These are phyloP conservation scores for Quiscalus mexicanus DNA, from an alignment of 2,113 vertebrate genomes.

Conservation along the genomic window DNA sequence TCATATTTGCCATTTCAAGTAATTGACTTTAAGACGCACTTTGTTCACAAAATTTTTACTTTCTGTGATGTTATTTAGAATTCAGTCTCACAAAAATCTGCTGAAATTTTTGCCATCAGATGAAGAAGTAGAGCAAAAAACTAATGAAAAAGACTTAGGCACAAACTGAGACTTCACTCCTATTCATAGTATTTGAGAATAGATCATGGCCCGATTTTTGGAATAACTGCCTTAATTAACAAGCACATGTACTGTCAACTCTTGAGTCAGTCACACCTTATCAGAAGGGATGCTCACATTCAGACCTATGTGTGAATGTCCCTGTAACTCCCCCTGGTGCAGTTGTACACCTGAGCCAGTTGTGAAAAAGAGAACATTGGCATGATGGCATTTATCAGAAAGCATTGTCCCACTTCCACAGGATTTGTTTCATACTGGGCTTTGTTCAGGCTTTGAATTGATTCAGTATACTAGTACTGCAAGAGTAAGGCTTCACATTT, in stretches of 20 bases:
- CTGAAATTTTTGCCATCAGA: neutral
- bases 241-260: neutral
- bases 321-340: fast-evolving
- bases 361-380: neutral
- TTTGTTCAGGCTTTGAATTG: neutral
- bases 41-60: neutral
- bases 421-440: neutral
- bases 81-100: neutral
- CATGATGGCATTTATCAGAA: neutral
- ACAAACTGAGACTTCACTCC: neutral
- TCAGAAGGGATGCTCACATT: neutral
- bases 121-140: neutral
- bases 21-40: neutral
- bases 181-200: neutral
- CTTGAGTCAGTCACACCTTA: neutral
- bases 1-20: neutral
- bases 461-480: neutral
- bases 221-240: neutral
- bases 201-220: neutral
- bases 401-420: neutral
- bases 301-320: neutral
- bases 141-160: neutral
- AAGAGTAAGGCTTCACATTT: neutral
- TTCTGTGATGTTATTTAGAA: neutral
- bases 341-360: neutral